Percentiles rank a stretch among this genome's conserved stretches.
Conservation (phyloP, 2,888 invertebrate species). For the Achlya flavicornis region DNA sequence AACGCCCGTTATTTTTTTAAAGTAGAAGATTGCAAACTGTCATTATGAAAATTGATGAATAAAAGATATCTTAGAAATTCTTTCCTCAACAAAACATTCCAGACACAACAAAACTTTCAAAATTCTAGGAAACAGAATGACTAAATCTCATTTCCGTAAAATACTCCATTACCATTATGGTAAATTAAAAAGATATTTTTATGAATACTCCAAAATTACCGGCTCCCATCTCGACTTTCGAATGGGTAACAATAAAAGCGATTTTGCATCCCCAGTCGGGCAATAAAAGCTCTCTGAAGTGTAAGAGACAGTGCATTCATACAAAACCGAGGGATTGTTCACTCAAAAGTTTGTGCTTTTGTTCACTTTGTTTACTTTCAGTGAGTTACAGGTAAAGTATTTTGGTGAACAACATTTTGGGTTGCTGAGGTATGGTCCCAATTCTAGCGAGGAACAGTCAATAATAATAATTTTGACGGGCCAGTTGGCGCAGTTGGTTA, state of each 20-base stretch:
- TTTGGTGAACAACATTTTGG: conserved; percentile 15
- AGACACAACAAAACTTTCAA: not conserved
- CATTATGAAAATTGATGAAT: too few relatives aligned
- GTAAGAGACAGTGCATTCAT: conserved; percentile 40
- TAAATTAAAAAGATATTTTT: not conserved
- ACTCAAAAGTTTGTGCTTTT: conserved; percentile 9
- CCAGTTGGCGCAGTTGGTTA: too few relatives aligned
- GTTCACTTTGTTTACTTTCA: conserved; percentile 14
- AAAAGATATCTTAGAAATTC: not conserved
- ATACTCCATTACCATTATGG: not conserved
- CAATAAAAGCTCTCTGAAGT: conserved; percentile 31
- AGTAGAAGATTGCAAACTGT: too few relatives aligned
- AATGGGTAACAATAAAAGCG: conserved; percentile 17
- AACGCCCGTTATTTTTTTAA: too few relatives aligned
- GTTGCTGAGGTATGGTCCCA: conserved; percentile 8
- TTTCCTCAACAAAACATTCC: not conserved
- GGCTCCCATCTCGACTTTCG: conserved; percentile 12
- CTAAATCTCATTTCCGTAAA: not conserved
- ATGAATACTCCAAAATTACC: not conserved
- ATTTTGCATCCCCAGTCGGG: conserved; percentile 17
- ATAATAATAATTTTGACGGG: too few relatives aligned
- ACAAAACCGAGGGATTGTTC: conserved; percentile 17
- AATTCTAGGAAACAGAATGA: not conserved
- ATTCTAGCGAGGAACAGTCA: not conserved
- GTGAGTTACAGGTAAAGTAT: conserved; percentile 15